Evolutionary conservation across 2,113 vertebrate species (phyloP).

Genomic region (Chaenocephalus aceratus): DNA sequence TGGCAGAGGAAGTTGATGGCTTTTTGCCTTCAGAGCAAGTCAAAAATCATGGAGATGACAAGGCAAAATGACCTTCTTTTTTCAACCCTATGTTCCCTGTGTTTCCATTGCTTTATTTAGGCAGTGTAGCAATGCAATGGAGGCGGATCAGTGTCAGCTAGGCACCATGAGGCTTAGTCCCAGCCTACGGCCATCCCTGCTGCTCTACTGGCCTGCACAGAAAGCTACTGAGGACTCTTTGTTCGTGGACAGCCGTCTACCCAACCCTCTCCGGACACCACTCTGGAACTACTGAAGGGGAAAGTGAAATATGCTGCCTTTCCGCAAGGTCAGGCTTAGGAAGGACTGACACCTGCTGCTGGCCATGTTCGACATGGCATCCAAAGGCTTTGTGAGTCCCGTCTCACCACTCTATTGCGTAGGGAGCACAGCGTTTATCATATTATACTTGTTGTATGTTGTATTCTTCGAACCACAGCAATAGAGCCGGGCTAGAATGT

Average conservation of each 20-base stretch:
- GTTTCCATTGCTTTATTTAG: constrained; percentile 69
- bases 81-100: constrained; percentile 25
- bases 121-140: constrained; percentile 54
- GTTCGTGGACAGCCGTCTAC: constrained; percentile 45
- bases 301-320: constrained; percentile 68
- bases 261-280: constrained; percentile 49
- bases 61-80: constrained; percentile 43
- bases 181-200: constrained; percentile 67
- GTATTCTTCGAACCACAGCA: constrained; percentile 10
- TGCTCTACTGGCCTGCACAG: constrained; percentile 67
- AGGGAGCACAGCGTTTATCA: background rate
- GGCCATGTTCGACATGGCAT: constrained; percentile 55
- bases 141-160: constrained; percentile 71
- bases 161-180: constrained; percentile 67
- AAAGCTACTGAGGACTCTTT: constrained; percentile 48
- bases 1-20: constrained; percentile 27
- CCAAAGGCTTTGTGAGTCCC: constrained; percentile 3
- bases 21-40: constrained; percentile 17
- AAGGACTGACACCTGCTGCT: constrained; percentile 58
- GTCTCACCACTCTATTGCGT: constrained; percentile 32
- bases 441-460: constrained; percentile 16
- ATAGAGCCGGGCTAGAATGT: constrained; percentile 10
- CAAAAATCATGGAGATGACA: constrained; percentile 53
- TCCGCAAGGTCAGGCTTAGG: constrained; percentile 60
- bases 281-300: constrained; percentile 65